A percentile compares a stretch with the other conserved stretches of the same genome.
Evolutionary conservation across 2,113 vertebrate genomes (phyloP).

Genomic region (Poeciliopsis retropinna): DNA sequence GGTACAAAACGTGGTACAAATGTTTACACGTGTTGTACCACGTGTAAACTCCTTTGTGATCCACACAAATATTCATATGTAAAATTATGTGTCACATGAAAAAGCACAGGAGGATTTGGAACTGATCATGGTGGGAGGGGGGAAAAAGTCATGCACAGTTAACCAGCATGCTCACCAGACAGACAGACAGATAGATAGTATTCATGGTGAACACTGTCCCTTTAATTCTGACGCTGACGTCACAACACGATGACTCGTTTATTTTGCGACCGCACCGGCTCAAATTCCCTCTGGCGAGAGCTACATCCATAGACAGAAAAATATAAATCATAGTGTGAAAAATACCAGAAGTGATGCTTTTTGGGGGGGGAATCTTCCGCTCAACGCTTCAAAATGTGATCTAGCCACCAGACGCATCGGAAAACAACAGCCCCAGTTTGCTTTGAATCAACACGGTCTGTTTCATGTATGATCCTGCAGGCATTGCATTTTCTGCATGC

Average conservation of each 20-base stretch:
- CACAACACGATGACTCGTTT: conserved; percentile 41
- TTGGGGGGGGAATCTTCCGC: not conserved
- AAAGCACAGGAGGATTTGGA: no score
- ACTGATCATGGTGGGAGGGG: no score
- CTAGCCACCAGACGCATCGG: not conserved
- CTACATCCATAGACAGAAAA: not conserved
- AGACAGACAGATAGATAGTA: no score
- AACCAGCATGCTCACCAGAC: no score
- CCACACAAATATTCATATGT: no score
- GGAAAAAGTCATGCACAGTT: no score
- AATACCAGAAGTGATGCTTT: not conserved
- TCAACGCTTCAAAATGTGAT: conserved; percentile 2
- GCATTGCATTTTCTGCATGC: not conserved
- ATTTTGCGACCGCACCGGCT: conserved; percentile 62
- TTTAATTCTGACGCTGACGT: conserved; percentile 33
- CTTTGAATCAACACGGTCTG: conserved; percentile 30
- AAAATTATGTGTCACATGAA: no score
- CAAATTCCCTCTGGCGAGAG: not conserved
- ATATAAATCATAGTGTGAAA: no score
- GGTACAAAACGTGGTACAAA: no score
- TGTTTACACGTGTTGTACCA: no score
- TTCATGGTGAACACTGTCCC: not conserved
- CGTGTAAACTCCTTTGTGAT: no score
- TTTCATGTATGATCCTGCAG: conserved; percentile 44
- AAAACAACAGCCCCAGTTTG: conserved; percentile 7